These are phyloP conservation scores for Microtus agrestis DNA, from an alignment of 2,797 vertebrate species.

Conservation along the genomic window DNA sequence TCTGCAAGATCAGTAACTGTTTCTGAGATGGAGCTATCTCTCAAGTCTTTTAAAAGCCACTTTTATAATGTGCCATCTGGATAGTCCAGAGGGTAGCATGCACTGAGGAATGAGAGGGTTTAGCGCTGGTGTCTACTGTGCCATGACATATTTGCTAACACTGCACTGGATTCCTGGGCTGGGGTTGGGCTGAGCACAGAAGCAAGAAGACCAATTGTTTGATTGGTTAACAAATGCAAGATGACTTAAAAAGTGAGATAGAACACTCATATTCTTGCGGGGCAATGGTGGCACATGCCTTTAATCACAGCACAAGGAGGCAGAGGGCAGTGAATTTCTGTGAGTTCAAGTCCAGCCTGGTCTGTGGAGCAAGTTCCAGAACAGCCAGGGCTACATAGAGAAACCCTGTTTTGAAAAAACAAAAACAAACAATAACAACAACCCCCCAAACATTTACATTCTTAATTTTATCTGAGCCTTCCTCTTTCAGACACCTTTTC, in stretches of 20 bases:
- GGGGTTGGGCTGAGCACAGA: neutral
- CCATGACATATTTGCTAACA: neutral
- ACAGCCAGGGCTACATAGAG: neutral
- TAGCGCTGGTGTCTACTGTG: neutral
- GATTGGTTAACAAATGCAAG: neutral
- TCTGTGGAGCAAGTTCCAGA: neutral
- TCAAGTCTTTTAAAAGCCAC: neutral
- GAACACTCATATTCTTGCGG: neutral
- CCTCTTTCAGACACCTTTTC: conserved; percentile 32
- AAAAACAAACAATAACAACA: neutral
- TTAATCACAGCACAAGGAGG: neutral
- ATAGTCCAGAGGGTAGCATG: neutral
- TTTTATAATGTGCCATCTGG: neutral
- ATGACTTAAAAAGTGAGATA: neutral
- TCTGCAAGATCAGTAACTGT: neutral
- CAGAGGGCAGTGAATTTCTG: neutral
- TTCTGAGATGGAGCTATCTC: neutral
- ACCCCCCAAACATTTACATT: neutral
- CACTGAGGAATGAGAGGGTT: neutral
- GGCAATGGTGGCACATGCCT: neutral
- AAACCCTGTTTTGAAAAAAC: neutral
- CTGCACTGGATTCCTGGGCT: neutral
- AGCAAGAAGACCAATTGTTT: neutral
- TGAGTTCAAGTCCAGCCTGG: neutral
- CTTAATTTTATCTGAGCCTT: neutral